Evolutionary conservation across 2,113 vertebrate genomes (phyloP).

Genomic region (Onychostruthus taczanowskii): DNA sequence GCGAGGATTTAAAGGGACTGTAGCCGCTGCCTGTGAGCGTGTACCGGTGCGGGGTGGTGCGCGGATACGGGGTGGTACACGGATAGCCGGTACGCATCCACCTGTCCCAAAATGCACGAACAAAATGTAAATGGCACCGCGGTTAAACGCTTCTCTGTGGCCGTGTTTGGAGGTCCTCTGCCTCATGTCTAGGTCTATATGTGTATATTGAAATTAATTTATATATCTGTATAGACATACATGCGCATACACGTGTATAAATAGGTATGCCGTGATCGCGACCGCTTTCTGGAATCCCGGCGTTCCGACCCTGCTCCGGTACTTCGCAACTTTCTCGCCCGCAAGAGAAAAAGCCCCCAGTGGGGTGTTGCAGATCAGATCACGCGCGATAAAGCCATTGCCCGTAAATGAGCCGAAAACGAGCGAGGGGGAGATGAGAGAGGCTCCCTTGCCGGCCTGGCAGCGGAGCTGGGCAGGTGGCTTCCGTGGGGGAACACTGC

Average conservation of each 20-base stretch:
- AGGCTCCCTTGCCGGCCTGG: not conserved
- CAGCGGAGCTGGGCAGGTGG: not conserved
- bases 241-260: not conserved
- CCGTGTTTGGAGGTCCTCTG: not conserved
- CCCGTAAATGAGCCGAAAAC: not conserved
- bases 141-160: not conserved
- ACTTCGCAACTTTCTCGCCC: not conserved
- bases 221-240: accelerated
- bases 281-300: not conserved
- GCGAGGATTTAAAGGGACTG: not conserved
- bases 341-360: not conserved
- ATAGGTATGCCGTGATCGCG: not conserved
- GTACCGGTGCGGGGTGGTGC: not conserved
- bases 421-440: not conserved
- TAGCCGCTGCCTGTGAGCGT: not conserved
- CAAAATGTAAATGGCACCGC: not conserved
- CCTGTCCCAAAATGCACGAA: not conserved
- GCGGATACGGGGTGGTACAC: too few species aligned
- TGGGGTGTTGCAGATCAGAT: not conserved
- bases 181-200: not conserved
- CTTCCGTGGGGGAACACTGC: conserved; percentile 66
- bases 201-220: not conserved
- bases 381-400: not conserved
- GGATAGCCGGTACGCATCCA: too few species aligned
- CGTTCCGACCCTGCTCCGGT: not conserved